These are phyloP conservation scores for Theristus sp. DNA, from an alignment of 2,888 invertebrate species.

Conservation along the genomic window DNA sequence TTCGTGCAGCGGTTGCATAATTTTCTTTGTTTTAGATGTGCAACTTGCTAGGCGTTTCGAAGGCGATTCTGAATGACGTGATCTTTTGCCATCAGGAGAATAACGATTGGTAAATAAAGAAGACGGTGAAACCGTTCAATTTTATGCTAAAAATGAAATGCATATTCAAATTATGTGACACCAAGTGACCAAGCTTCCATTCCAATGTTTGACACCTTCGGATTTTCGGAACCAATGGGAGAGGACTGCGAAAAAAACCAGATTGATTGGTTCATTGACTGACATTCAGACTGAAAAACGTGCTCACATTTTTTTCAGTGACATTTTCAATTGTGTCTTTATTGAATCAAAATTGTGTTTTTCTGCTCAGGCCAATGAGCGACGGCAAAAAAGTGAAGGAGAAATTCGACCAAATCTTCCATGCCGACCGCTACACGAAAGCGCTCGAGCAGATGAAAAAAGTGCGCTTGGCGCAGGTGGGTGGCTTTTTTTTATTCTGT, in stretches of 20 bases:
- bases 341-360: no score
- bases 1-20: no score
- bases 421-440: slow-evolving; percentile 73
- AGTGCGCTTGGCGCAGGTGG: no score
- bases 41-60: slow-evolving; percentile 66
- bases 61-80: slow-evolving; percentile 80
- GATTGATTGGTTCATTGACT: no score
- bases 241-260: no score
- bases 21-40: no score
- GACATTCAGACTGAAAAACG: not conserved
- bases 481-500: no score
- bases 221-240: no score
- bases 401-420: slow-evolving; percentile 93
- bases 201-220: no score
- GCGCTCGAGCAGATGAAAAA: slow-evolving; percentile 53
- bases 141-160: not conserved
- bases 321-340: no score
- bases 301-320: not conserved
- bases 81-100: slow-evolving; percentile 99
- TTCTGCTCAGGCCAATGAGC: slow-evolving; percentile 57
- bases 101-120: slow-evolving; percentile 50
- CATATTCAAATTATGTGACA: no score
- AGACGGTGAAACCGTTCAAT: not conserved
- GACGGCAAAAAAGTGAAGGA: slow-evolving; percentile 80
- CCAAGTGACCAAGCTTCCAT: no score